Conservation (phyloP, 2,888 invertebrate species). For the Eristalis pertinax region DNA sequence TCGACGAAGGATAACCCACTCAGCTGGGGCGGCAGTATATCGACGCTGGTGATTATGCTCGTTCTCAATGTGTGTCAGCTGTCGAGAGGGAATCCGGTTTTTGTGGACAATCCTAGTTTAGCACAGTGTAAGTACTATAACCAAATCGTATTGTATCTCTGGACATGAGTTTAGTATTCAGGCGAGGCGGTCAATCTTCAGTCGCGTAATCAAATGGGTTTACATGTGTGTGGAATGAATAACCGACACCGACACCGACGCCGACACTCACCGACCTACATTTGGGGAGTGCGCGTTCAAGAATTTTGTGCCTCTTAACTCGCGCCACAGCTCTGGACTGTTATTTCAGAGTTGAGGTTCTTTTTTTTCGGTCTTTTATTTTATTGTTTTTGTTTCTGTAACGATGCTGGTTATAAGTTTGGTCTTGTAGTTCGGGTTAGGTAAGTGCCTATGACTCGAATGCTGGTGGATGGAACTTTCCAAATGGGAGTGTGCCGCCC, state of each 20-base stretch:
- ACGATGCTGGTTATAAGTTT: conserved; percentile 52
- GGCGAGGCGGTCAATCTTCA: conserved; percentile 23
- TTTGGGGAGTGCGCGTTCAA: conserved; percentile 29
- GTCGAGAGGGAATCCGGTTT: conserved; percentile 79
- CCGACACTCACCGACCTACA: conserved; percentile 60
- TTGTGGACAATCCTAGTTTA: conserved; percentile 81
- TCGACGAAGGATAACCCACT: conserved; percentile 35
- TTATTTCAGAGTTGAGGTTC: conserved; percentile 23
- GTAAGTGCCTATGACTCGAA: conserved; percentile 25
- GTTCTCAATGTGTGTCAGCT: conserved; percentile 75
- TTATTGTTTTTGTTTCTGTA: conserved; percentile 2
- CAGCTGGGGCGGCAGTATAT: conserved; percentile 14
- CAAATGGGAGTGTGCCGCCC: conserved; percentile 2
- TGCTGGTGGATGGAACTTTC: conserved; percentile 58
- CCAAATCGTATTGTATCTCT: conserved; percentile 21
- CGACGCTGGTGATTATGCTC: conserved; percentile 62
- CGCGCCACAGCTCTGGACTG: conserved; percentile 27
- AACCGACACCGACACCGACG: conserved; percentile 9
- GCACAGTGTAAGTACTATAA: conserved; percentile 80
- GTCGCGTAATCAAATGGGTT: conserved; percentile 63
- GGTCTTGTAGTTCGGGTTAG: conserved; percentile 33
- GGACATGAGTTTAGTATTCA: conserved; percentile 29
- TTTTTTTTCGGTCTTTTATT: conserved; percentile 1
- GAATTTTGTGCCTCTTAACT: conserved; percentile 34
- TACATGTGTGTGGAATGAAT: conserved; percentile 56